Conservation (phyloP, 2,797 vertebrate genomes). For the Alosa sapidissima region DNA sequence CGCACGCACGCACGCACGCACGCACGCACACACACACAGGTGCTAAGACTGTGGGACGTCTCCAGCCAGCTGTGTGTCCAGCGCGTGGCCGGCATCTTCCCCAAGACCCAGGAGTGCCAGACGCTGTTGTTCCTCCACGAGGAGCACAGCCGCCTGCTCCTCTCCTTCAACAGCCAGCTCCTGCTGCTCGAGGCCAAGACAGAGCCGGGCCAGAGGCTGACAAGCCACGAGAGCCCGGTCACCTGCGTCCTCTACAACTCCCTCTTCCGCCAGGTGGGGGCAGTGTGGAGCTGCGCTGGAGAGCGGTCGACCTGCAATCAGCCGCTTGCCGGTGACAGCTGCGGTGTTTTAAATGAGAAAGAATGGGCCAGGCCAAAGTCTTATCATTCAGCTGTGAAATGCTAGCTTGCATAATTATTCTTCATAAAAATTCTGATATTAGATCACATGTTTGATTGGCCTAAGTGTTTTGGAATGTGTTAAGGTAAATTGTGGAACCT, state of each 20-base stretch:
- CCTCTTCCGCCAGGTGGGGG: constrained; percentile 68
- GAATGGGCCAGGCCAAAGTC: not conserved
- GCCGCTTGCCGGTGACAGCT: not conserved
- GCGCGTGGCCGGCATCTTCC: constrained; percentile 74
- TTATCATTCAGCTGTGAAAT: constrained; percentile 17
- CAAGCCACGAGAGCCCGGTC: constrained; percentile 70
- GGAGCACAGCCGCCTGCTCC: constrained; percentile 70
- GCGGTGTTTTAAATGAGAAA: not conserved
- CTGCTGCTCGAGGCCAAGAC: constrained; percentile 69
- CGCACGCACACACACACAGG: constrained; percentile 59
- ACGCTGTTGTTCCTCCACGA: constrained; percentile 77
- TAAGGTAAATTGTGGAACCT: not conserved
- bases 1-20: too few species aligned
- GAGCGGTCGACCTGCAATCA: not conserved
- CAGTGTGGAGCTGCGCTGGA: constrained; percentile 40
- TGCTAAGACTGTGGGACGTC: constrained; percentile 81
- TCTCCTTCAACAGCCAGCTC: constrained; percentile 76
- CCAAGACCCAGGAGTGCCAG: constrained; percentile 69
- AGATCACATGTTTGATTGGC: constrained; percentile 24
- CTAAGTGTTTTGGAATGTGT: constrained; percentile 1
- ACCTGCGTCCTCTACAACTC: constrained; percentile 74
- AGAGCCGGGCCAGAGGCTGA: constrained; percentile 60
- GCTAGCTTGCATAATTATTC: constrained; percentile 1
- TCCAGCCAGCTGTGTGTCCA: constrained; percentile 77
- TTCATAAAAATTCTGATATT: constrained; percentile 12